Evolutionary conservation across 2,888 invertebrate species (phyloP), one percentile per base, ranked within the genome.

Genomic region (Rhaphigaster nebulosa): DNA sequence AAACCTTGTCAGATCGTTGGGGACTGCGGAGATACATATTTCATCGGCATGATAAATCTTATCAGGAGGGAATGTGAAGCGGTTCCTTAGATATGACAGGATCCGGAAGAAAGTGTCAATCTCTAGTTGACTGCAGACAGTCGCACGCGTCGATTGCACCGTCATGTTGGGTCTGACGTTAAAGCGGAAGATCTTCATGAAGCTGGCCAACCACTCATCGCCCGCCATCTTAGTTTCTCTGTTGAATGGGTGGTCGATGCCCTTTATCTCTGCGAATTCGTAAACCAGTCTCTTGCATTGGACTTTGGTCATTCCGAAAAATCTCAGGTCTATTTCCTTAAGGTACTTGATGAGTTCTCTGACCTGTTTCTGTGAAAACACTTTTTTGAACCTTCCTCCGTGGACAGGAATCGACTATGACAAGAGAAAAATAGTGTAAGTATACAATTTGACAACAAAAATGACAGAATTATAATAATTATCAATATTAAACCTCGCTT

Each of bases 181-280:
- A 18, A 90, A 90, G 13, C 41, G 38, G n/a, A 80, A 52, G 34
- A 87, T n/a, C 29, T 88, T 88, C 29, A 50, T 34, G 45, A 91
- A 91, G 26, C 41, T 88, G 6, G 29, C 34, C 13, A 89, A 45
- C 89, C 90, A 91, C 50, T 91, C 91, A n/a, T 90, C 91, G 0
- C 88, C 90, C 29, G 91, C 90, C 90, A 91, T 90, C 56, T 65
- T 90, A 6, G 54, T 90, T 12, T 23, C 84, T 80, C 20, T 84
- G 29, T 91, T 91, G 54, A 91, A 91, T n/a, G 87, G 88, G 41
- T 91, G 56, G 45, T 88, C 88, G 29, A 90, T 45, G n/a, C 54
- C 54, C 5, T 88, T 29, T 15, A 56, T 54, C 76, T 90, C 84
- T 5, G 91, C 91, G 20, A 91, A 41, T 3, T 91, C 88, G 60